Evolutionary conservation across 2,113 vertebrate genomes (phyloP).

Genomic region (Cyprinodon variegatus): DNA sequence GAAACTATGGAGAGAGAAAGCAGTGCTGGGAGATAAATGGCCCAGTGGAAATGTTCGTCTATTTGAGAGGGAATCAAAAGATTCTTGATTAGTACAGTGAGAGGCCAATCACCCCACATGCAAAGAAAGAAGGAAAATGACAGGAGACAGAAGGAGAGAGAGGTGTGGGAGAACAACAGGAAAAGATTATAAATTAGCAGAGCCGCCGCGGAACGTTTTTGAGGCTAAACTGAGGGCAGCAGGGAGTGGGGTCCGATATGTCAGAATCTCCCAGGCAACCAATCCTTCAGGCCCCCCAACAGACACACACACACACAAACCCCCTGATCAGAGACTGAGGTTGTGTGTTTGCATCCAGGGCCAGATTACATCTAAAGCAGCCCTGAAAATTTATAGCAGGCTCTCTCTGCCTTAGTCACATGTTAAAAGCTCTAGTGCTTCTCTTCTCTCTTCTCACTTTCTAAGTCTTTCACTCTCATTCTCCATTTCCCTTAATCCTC

Average conservation of each 20-base stretch:
- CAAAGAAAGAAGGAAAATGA: conserved; percentile 20
- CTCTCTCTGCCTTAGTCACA: conserved; percentile 36
- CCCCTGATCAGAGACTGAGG: conserved; percentile 47
- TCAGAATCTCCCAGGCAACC: conserved; percentile 81
- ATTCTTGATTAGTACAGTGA: conserved; percentile 13
- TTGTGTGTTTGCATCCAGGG: conserved; percentile 61
- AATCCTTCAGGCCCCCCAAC: conserved; percentile 78
- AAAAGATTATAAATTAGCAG: conserved; percentile 75
- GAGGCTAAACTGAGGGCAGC: conserved; percentile 83
- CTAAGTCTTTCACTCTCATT: conserved; percentile 9
- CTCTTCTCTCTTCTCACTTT: conserved; percentile 39
- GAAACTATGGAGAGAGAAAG: neutral
- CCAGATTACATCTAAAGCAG: conserved; percentile 71
- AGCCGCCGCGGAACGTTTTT: conserved; percentile 66
- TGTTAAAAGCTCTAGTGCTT: conserved; percentile 41
- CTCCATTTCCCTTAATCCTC: conserved; percentile 1
- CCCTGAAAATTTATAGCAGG: conserved; percentile 51
- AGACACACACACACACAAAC: conserved; percentile 31
- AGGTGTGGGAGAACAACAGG: conserved; percentile 23
- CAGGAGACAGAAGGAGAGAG: conserved; percentile 13
- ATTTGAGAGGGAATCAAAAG: neutral
- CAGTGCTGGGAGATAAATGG: neutral
- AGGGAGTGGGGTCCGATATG: conserved; percentile 78
- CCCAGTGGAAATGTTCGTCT: neutral
- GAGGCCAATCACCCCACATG: conserved; percentile 7